Conservation (phyloP, 1,140 invertebrate species). For the Ips typographus region DNA sequence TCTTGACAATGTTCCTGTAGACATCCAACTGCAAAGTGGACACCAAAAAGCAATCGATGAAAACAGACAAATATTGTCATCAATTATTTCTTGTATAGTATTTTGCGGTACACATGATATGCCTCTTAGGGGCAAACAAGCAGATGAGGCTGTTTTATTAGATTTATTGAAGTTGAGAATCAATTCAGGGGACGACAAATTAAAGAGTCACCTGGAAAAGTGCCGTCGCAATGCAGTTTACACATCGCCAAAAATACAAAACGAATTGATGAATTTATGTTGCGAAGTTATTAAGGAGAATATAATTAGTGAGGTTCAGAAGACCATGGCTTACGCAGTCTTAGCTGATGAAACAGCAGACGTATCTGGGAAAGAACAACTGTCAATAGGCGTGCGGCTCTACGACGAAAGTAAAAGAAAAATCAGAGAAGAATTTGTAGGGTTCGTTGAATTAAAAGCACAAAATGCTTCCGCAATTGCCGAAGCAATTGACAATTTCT, state of each 20-base stretch:
- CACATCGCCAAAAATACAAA: conserved; percentile 28
- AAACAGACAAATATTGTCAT: too few relatives aligned
- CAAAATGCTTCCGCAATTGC: conserved; percentile 36
- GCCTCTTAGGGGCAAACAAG: too few relatives aligned
- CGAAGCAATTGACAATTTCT: conserved; percentile 33
- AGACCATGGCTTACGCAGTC: conserved; percentile 43
- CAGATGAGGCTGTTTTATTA: too few relatives aligned
- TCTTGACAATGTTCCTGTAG: conserved; percentile 39
- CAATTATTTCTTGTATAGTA: too few relatives aligned
- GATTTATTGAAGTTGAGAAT: conserved; percentile 39
- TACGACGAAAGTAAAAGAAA: conserved; percentile 24
- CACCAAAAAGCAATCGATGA: too few relatives aligned
- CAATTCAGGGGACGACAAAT: conserved; percentile 11
- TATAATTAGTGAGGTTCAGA: conserved; percentile 30
- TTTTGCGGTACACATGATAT: too few relatives aligned
- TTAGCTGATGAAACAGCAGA: conserved; percentile 8
- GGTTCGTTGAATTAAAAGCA: conserved; percentile 39
- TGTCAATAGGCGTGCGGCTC: conserved; percentile 42
- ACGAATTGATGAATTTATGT: conserved; percentile 25
- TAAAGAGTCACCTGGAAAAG: neutral
- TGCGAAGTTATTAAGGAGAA: conserved; percentile 22
- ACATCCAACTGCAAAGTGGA: neutral
- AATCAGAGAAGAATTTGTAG: conserved; percentile 45
- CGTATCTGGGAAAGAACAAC: conserved; percentile 45
- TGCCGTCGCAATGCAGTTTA: conserved; percentile 16